Conservation (phyloP, 2,888 invertebrate genomes). For the Ormyrus nitidulus region DNA sequence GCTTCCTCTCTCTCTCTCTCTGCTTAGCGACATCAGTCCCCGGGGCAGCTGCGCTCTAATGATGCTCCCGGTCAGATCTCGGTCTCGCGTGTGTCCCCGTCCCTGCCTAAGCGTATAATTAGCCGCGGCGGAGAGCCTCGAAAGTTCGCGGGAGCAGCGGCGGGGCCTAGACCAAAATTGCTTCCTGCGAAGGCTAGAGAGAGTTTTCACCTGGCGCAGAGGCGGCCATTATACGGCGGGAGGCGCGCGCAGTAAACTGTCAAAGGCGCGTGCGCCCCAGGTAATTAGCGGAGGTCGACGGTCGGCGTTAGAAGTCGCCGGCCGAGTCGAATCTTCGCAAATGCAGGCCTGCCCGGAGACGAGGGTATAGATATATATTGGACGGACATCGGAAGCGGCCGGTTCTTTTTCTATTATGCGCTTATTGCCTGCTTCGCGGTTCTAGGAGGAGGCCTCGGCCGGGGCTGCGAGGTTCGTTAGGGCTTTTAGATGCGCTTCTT, state of each 20-base stretch:
- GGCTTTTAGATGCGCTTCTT: too few species aligned
- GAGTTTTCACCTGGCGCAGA: slow-evolving; percentile 48
- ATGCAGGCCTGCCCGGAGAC: background rate
- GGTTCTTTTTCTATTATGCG: background rate
- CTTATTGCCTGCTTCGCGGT: too few species aligned
- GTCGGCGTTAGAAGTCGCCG: slow-evolving; percentile 36
- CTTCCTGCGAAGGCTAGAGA: slow-evolving; percentile 61
- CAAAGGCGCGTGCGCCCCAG: slow-evolving; percentile 20
- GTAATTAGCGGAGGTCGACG: slow-evolving; percentile 38
- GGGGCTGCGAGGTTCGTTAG: too few species aligned
- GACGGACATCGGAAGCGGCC: slow-evolving; percentile 31
- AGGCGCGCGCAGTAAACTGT: slow-evolving; percentile 39
- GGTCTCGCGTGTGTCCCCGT: slow-evolving; percentile 61
- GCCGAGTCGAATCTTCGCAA: slow-evolving; percentile 41
- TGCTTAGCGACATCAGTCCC: slow-evolving; percentile 40
- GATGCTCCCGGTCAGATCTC: slow-evolving; percentile 37
- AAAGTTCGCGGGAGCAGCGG: slow-evolving; percentile 10
- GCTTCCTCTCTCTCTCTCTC: too few species aligned
- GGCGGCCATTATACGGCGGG: slow-evolving; percentile 36
- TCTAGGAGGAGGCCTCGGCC: too few species aligned
- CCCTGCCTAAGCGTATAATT: slow-evolving; percentile 64
- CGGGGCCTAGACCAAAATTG: slow-evolving; percentile 62
- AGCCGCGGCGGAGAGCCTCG: slow-evolving; percentile 48
- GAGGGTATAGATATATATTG: slow-evolving; percentile 10
- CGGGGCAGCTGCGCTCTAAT: slow-evolving; percentile 17